Base-by-base conservation (phyloP, 2,888 invertebrate genomes). In the Taenaris catops region DNA sequence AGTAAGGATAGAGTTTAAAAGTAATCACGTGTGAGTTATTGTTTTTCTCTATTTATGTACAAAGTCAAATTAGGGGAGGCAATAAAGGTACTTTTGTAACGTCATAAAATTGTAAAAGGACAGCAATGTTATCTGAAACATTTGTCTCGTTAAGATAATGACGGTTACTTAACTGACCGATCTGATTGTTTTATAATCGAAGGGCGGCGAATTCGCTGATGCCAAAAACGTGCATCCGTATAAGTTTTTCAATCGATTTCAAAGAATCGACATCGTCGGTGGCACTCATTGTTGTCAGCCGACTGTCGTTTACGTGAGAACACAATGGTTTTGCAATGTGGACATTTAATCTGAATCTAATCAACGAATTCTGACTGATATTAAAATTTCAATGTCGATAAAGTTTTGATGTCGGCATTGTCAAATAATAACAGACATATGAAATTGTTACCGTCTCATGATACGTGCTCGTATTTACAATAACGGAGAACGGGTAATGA, bases 171-270 rank as follows among this genome's bases (percentile, higher is more conserved):
- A 52, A 50, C 47, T 34, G 38, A 49, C 41, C 53, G 48, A 47
- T 46, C 51, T 54, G 52, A 56, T 51, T 54, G 51, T 53, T 50
- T 45, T 51, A 55, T 70, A 62, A 72, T 59, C 62, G 65, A 64
- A 63, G 63, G 68, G 72, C 73, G 68, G 68, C 57, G 62, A 74
- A 73, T 79, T 69, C 68, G 84, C 84, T 84, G 84, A 83, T 73
- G 71, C 67, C 74, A 70, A 76, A 80, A 78, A 83, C 84, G 84
- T 86, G 84, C 84, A 81, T 80, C 78, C 78, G 78, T 73, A 75
- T 67, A 62, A 62, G 76, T 79, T 83, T 81, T 79, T 80, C 71
- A 78, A 81, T 78, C 78, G 71, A 69, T 68, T 86, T 83, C 84
- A 68, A 59, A 65, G 84, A 84, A 86, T 64, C 54, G 63, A 52